phyloP scores from a whole-genome alignment of 1,140 invertebrate species.

The Scaptomyza graminum region DNA sequence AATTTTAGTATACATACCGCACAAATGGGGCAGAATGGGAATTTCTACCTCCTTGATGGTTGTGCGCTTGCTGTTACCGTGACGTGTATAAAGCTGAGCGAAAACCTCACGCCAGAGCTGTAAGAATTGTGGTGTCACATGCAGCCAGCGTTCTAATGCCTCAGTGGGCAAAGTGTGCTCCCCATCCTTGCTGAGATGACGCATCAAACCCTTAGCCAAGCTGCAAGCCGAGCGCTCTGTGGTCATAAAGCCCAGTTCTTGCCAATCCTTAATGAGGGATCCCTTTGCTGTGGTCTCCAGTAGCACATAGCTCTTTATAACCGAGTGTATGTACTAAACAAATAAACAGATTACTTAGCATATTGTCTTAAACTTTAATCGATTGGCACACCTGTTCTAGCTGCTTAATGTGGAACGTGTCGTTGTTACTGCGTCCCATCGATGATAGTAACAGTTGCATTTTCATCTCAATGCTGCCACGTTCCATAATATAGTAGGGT shows the following conservation, averaged over 20 bases:
- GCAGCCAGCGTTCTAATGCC: conserved; percentile 77
- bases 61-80: conserved; percentile 77
- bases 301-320: conserved; percentile 78
- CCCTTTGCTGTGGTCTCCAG: conserved; percentile 64
- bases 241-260: conserved; percentile 85
- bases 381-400: conserved; percentile 63
- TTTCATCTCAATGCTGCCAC: conserved; percentile 73
- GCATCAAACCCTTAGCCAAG: conserved; percentile 85
- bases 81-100: conserved; percentile 84
- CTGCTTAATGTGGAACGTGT: conserved; percentile 69
- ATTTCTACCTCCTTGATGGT: conserved; percentile 77
- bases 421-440: conserved; percentile 42
- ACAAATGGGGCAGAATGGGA: conserved; percentile 68
- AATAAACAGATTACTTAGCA: neutral
- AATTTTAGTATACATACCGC: conserved; percentile 44
- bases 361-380: neutral
- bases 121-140: conserved; percentile 75
- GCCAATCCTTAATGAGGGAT: conserved; percentile 84
- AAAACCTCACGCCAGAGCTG: conserved; percentile 85
- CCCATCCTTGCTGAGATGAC: conserved; percentile 67
- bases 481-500: conserved; percentile 75
- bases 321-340: conserved; percentile 76
- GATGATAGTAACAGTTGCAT: conserved; percentile 65
- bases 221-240: conserved; percentile 85
- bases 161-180: conserved; percentile 67